These are phyloP conservation scores for Drosophila barbarae DNA, from an alignment of 2,888 invertebrate species.

Conservation along the genomic window DNA sequence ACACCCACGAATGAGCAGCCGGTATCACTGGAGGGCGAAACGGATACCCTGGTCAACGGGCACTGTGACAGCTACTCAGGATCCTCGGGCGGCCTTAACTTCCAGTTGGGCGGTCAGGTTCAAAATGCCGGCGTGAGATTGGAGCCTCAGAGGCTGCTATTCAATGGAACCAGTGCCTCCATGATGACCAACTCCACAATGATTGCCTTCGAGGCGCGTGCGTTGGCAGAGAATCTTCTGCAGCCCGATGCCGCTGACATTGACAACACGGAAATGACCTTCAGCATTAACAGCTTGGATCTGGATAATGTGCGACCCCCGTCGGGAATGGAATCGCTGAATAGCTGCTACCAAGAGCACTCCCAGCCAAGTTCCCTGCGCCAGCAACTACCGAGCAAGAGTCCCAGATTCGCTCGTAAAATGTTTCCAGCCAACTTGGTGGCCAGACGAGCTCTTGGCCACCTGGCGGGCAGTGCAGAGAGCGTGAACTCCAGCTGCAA, in stretches of 20 bases:
- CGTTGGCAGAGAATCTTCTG: conserved; percentile 82
- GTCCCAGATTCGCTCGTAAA: conserved; percentile 83
- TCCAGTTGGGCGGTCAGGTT: conserved; percentile 77
- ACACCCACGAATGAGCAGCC: conserved; percentile 77
- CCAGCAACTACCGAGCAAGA: conserved; percentile 73
- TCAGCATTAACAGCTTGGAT: conserved; percentile 85
- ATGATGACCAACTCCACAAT: conserved; percentile 85
- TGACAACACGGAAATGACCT: conserved; percentile 80
- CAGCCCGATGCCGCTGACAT: conserved; percentile 52
- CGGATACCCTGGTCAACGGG: conserved; percentile 69
- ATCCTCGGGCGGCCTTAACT: conserved; percentile 55
- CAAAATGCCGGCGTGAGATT: conserved; percentile 62
- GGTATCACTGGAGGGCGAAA: conserved; percentile 68
- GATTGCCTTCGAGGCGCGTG: conserved; percentile 88
- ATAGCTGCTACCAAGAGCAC: conserved; percentile 81
- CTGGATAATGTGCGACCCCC: conserved; percentile 88
- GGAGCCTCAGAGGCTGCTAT: conserved; percentile 74
- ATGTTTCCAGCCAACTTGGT: conserved; percentile 86
- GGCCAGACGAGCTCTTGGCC: conserved; percentile 85
- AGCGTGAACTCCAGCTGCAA: conserved; percentile 83
- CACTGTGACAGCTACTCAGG: conserved; percentile 13
- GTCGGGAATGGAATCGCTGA: conserved; percentile 87
- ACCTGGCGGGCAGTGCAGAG: conserved; percentile 84
- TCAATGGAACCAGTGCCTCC: conserved; percentile 80
- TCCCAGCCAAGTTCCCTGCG: conserved; percentile 72